Conservation (phyloP, 2,797 vertebrate species). For the Megaceryle alcyon region DNA sequence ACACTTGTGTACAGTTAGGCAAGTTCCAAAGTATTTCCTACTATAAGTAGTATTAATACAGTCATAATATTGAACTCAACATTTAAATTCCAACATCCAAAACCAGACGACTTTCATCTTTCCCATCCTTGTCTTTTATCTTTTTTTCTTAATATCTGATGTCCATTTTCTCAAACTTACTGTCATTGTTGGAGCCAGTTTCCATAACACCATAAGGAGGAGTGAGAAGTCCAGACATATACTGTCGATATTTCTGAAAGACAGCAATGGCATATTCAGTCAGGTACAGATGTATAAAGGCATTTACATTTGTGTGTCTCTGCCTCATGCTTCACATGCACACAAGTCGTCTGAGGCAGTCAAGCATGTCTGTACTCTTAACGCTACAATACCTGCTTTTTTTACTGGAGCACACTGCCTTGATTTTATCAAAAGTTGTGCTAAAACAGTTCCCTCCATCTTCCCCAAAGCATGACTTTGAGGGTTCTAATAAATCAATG, state of each 20-base stretch:
- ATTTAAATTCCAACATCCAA: not conserved
- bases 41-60: not conserved
- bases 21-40: not conserved
- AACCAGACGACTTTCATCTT: not conserved
- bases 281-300: slow-evolving; percentile 1
- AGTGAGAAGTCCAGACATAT: slow-evolving; percentile 94
- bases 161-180: slow-evolving; percentile 82
- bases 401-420: not conserved
- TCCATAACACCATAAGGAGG: slow-evolving; percentile 98
- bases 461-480: not conserved
- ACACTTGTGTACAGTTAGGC: not conserved
- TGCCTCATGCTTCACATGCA: not conserved
- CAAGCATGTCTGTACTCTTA: not conserved
- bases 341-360: not conserved
- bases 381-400: not conserved
- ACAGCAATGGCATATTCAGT: slow-evolving; percentile 43
- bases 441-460: not conserved
- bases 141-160: not conserved
- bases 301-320: not conserved
- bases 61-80: not conserved
- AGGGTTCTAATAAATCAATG: not conserved
- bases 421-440: not conserved
- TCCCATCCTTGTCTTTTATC: not conserved
- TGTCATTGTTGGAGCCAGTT: slow-evolving; percentile 87
- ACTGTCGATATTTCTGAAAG: slow-evolving; percentile 93